Evolutionary conservation across 2,888 invertebrate species (phyloP).

Genomic region (Drosophila meridiana): DNA sequence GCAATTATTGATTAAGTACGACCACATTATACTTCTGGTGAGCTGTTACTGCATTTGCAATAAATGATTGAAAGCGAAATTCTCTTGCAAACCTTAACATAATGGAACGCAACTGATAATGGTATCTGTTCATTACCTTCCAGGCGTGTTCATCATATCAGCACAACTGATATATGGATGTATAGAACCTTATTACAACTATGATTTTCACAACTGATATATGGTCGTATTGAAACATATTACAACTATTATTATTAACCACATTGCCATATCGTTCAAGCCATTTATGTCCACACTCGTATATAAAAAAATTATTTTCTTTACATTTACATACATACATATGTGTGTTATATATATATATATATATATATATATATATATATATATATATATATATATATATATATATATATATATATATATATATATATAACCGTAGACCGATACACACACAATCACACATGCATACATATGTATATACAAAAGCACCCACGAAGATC

Average conservation of each 20-base stretch:
- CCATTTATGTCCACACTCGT: not conserved
- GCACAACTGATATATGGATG: no score
- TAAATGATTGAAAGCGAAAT: constrained; percentile 29
- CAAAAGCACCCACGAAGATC: constrained; percentile 26
- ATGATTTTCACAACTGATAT: no score
- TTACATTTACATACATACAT: no score
- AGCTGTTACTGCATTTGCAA: not conserved
- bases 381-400: not conserved
- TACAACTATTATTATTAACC: no score
- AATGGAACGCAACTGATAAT: constrained; percentile 41
- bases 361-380: no score
- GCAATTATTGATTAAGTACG: no score
- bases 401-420: constrained; percentile 5
- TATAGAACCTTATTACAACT: no score
- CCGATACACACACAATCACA: not conserved
- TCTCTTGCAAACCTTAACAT: constrained; percentile 34
- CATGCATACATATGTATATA: not conserved
- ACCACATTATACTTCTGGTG: no score
- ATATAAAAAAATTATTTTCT: no score
- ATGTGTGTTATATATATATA: no score
- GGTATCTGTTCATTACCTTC: constrained; percentile 30
- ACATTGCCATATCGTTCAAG: not conserved
- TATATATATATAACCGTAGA: not conserved
- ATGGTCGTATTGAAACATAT: no score
- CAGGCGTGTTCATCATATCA: constrained; percentile 41